phyloP scores from a whole-genome alignment of 2,113 vertebrate genomes.

The Carollia perspicillata region DNA sequence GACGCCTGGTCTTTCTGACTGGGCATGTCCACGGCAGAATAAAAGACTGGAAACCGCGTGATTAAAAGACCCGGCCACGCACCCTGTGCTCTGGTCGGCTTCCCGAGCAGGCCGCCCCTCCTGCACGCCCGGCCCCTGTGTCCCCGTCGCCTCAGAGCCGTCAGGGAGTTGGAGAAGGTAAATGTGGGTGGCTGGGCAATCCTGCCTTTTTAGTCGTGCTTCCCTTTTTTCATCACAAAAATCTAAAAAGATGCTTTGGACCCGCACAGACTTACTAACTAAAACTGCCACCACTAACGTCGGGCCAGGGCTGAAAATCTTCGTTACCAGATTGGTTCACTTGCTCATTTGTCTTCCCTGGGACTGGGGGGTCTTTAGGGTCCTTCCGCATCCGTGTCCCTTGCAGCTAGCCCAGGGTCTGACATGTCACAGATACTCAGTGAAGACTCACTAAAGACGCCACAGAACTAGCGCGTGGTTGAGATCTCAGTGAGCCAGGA shows the following conservation, averaged over 20 bases:
- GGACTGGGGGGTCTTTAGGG: not conserved
- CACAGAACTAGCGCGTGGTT: not conserved
- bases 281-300: not conserved
- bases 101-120: not conserved
- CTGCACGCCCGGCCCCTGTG: not conserved
- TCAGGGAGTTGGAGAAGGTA: not conserved
- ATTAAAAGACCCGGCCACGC: not conserved
- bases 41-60: not conserved
- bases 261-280: not conserved
- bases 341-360: not conserved
- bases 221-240: not conserved
- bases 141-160: not conserved
- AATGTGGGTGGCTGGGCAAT: not conserved
- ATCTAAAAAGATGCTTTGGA: not conserved
- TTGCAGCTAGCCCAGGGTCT: not conserved
- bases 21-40: not conserved
- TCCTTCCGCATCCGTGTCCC: not conserved
- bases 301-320: not conserved
- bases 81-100: not conserved
- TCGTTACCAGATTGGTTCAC: not conserved
- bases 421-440: not conserved
- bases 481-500: not conserved
- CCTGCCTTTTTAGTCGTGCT: not conserved
- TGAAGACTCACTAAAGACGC: not conserved
- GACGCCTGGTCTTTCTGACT: not conserved